phyloP scores from a whole-genome alignment of 1,140 invertebrate genomes.

The Zophobas atratus region DNA sequence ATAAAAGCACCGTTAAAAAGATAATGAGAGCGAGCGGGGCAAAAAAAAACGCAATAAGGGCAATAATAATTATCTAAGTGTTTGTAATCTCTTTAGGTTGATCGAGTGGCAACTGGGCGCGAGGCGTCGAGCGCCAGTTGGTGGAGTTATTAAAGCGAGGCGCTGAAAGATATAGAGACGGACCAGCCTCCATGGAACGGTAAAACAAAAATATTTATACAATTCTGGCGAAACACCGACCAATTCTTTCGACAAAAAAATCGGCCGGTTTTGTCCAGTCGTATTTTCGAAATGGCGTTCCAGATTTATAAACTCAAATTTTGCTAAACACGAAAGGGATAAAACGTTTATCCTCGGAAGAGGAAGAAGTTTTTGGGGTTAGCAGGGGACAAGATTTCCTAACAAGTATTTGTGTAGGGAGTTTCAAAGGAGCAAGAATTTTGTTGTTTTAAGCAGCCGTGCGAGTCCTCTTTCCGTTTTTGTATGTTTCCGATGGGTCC shows the following conservation, averaged over 20 bases:
- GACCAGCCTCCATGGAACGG: neutral
- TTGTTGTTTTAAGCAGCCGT: no score
- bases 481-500: conserved; percentile 26
- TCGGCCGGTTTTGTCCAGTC: no score
- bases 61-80: conserved; percentile 49
- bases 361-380: no score
- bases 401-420: no score
- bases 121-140: conserved; percentile 33
- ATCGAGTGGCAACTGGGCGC: conserved; percentile 35
- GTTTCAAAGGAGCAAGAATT: no score
- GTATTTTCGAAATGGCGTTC: no score
- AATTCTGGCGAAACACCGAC: neutral
- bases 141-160: conserved; percentile 39
- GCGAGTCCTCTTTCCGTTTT: no score
- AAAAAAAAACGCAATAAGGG: conserved; percentile 26
- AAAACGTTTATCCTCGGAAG: no score
- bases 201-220: conserved; percentile 26
- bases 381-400: no score
- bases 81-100: conserved; percentile 41
- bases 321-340: no score
- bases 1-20: conserved; percentile 48
- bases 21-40: conserved; percentile 35
- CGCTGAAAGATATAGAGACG: neutral
- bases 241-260: no score
- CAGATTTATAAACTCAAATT: no score